Evolutionary conservation across 2,797 vertebrate genomes (phyloP), one percentile per base, ranked within the genome.

Genomic region (Catharus ustulatus): DNA sequence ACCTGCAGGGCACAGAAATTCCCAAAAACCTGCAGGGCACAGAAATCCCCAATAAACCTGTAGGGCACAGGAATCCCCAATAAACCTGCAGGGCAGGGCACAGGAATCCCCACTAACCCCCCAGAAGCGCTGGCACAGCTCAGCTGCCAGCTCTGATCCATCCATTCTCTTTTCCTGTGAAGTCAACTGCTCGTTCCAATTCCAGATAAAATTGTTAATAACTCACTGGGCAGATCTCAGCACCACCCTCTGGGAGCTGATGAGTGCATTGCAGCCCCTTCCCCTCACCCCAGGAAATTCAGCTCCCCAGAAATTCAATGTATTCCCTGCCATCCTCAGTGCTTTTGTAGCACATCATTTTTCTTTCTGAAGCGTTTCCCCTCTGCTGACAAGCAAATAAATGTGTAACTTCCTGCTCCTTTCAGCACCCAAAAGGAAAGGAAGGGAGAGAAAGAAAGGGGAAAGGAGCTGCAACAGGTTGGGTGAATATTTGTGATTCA

Each of bases 291-390:
- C 72, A 61, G 10, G 40, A 64, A 30, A 8, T 38, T 18, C 14
- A 52, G 45, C 23, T 55, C 32, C 51, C 32, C 51, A 46, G 19
- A 83, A 87, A 94, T 54, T 17, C 95, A 76, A 51, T 21, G 59
- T 2, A 1, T 55, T 84, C 79, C 78, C 48, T 46, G 85, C 79
- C 49, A 29, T 9, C 67, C 89, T 61, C 62, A 94, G 80, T 24
- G 80, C 34, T 45, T 89, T 82, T 36, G 38, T 51, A 92, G 46
- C 77, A 67, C 52, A 64, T 11, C 5, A 82, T 97, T 96, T 96
- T 91, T 96, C 96, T 95, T 95, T 94, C 46, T 95, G 95, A 97
- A 94, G 74, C 91, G 96, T 96, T 95, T 97, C 87, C 69, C 93
- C 78, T 79, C 82, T n/a, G 81, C 57, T 94, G 95, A 96, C 97